phyloP scores from a whole-genome alignment of 1,140 invertebrate species.

The Uloborus diversus region DNA sequence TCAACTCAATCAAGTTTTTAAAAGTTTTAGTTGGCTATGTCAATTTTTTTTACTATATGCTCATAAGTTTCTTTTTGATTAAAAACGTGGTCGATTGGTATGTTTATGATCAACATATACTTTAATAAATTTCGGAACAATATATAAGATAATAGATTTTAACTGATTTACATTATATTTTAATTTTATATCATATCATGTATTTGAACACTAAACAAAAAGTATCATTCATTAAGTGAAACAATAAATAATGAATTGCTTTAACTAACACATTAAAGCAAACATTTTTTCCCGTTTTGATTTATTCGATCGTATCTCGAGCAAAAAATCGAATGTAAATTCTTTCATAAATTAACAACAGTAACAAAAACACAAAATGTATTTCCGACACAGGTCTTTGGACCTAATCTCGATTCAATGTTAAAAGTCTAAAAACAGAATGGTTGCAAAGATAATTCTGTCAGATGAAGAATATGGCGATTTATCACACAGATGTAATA shows the following conservation, averaged over 20 bases:
- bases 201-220: background rate
- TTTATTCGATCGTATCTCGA: background rate
- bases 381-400: background rate
- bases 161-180: background rate
- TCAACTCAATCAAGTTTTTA: too few species aligned
- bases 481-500: too few species aligned
- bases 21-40: too few species aligned
- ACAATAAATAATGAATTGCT: conserved; percentile 14
- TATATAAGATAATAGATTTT: background rate
- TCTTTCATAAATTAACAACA: background rate
- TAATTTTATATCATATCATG: background rate
- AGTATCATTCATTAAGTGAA: background rate
- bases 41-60: too few species aligned
- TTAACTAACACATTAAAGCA: conserved; percentile 22
- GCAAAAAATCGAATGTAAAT: background rate
- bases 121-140: background rate
- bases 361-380: background rate
- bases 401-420: background rate
- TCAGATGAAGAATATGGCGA: too few species aligned
- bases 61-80: too few species aligned
- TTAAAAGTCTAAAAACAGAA: background rate
- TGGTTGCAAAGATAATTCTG: background rate
- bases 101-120: background rate
- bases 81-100: background rate
- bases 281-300: too few species aligned